phyloP scores from a whole-genome alignment of 2,113 vertebrate genomes.

The Malurus elegans region DNA sequence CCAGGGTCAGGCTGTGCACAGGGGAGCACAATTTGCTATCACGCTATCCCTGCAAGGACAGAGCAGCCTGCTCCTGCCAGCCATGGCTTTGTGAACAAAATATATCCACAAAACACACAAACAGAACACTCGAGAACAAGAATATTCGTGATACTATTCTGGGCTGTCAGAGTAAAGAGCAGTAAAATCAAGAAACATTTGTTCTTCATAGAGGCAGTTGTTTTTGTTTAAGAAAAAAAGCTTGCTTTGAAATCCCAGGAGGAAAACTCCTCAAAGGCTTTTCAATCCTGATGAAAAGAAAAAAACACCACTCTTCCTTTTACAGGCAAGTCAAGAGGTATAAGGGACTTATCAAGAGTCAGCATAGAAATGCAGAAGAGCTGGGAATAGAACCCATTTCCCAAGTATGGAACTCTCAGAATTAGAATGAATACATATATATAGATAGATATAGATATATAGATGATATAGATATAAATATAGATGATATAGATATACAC shows the following conservation, averaged over 20 bases:
- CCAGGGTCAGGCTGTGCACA: not conserved
- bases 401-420: not conserved
- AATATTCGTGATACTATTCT: not conserved
- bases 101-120: not conserved
- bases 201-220: not conserved
- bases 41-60: not conserved
- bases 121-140: not conserved
- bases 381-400: not conserved
- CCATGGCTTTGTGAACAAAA: not conserved
- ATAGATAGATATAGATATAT: rapidly evolving
- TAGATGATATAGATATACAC: too few species aligned
- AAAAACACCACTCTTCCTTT: not conserved
- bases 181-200: not conserved
- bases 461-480: too few species aligned
- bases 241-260: not conserved
- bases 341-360: not conserved
- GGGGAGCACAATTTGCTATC: not conserved
- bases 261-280: not conserved
- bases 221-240: not conserved
- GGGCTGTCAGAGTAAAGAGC: not conserved
- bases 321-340: not conserved
- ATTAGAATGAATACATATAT: not conserved
- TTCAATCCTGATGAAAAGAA: not conserved
- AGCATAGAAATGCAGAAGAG: not conserved
- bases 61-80: not conserved